Evolutionary conservation across 92 coral and sea anemone genomes (phyloP).

Genomic region (Galaxea fascicularis): DNA sequence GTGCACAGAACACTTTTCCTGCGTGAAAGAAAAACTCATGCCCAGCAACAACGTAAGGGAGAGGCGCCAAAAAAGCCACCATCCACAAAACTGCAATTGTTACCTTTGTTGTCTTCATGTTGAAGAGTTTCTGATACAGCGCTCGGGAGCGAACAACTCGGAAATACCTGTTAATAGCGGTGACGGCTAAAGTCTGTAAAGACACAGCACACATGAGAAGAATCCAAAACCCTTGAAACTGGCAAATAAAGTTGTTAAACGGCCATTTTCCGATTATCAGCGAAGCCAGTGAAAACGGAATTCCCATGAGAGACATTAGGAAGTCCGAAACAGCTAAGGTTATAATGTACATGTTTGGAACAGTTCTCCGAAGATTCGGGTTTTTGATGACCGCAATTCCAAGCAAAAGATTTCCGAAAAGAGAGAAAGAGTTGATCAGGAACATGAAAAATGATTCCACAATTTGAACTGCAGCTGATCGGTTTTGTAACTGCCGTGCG

Average conservation of each 20-base stretch:
- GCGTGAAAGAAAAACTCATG: conserved; percentile 73
- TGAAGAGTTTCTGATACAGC: conserved; percentile 68
- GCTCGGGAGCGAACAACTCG: conserved; percentile 63
- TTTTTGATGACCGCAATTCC: conserved; percentile 70
- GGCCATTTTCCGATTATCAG: conserved; percentile 66
- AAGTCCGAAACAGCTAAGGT: conserved; percentile 76
- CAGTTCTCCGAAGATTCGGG: conserved; percentile 57
- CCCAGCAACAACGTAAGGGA: conserved; percentile 66
- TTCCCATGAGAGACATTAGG: conserved; percentile 67
- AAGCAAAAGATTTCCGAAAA: conserved; percentile 75
- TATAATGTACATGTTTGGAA: conserved; percentile 75
- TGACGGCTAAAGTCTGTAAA: conserved; percentile 73
- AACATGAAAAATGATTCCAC: conserved; percentile 64
- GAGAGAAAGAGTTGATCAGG: conserved; percentile 57
- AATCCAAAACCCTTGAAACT: conserved; percentile 74
- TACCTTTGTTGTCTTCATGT: conserved; percentile 61
- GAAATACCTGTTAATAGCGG: conserved; percentile 75
- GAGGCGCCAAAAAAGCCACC: conserved; percentile 73
- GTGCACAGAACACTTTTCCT: conserved; percentile 76
- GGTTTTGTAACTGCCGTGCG: conserved; percentile 34
- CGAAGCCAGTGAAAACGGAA: conserved; percentile 60
- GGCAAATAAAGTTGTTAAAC: conserved; percentile 55
- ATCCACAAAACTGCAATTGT: conserved; percentile 74
- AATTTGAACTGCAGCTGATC: conserved; percentile 30
- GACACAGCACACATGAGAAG: conserved; percentile 76